Evolutionary conservation across 1,140 invertebrate genomes (phyloP).

Genomic region (Contarinia nasturtii): DNA sequence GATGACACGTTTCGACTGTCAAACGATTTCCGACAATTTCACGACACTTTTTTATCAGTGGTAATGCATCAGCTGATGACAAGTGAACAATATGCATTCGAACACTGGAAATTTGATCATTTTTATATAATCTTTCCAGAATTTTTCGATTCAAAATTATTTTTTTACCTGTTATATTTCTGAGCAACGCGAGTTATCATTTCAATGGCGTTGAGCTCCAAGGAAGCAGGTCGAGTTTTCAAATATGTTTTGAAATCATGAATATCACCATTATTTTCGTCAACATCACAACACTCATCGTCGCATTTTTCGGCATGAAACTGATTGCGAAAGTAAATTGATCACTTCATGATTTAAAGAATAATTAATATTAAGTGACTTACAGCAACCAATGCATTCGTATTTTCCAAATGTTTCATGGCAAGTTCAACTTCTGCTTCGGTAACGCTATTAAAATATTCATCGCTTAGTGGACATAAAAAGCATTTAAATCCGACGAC

Average conservation of each 20-base stretch:
- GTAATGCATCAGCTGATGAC: conserved; percentile 37
- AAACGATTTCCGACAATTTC: conserved; percentile 24
- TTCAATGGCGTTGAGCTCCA: conserved; percentile 45
- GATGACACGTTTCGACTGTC: conserved; percentile 52
- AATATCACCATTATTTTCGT: no score
- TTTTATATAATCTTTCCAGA: conserved; percentile 2
- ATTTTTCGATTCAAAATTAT: conserved; percentile 1
- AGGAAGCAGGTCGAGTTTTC: conserved; percentile 35
- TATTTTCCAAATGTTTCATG: conserved; percentile 31
- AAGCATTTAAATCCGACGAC: conserved; percentile 59
- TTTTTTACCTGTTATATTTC: conserved; percentile 30
- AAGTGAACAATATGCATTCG: conserved; percentile 51
- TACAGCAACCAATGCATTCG: conserved; percentile 36
- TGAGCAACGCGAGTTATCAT: conserved; percentile 32
- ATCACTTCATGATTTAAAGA: no score
- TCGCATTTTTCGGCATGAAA: neutral
- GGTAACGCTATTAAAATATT: conserved; percentile 40
- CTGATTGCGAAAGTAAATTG: no score
- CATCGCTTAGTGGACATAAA: conserved; percentile 38
- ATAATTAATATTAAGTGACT: no score
- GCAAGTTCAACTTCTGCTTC: conserved; percentile 32
- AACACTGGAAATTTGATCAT: conserved; percentile 24
- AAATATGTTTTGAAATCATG: conserved; percentile 39
- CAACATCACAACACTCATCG: neutral
- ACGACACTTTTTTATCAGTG: conserved; percentile 26